Evolutionary conservation across 2,113 vertebrate genomes (phyloP), one percentile per base, ranked within the genome.

Genomic region (Bostrychus sinensis): DNA sequence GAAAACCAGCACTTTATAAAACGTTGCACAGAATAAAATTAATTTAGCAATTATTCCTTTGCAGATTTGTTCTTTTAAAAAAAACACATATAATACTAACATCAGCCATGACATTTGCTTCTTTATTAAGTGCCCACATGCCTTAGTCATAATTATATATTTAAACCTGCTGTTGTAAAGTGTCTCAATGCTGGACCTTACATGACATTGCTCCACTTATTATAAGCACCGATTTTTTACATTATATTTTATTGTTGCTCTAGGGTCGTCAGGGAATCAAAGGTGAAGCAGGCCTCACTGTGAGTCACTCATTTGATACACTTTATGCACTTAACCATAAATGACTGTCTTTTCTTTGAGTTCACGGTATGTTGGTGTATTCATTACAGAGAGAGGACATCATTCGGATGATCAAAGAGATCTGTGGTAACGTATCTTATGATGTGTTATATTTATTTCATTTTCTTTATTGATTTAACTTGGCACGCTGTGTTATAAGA

Each of bases 321-420:
- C 32, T 20, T 43, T 25, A 37, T 4, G 5, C 23, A 34, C 7
- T 16, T 41, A 34, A 9, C 9, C 14, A 38, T 48, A n/a, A 14
- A 1, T 28, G 48, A 13, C 3, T 38, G 25, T 2, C 17, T 62
- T 10, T 13, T 37, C 42, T 67, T 38, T 54, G 1, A 11, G 23
- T 56, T 76, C 37, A 58, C 23, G 11, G 34, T 66, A 16, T 62
- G 16, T 66, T 43, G 17, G 5, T 79, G 56, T 70, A 13, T 77
- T 59, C 0, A 11, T 90, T 82, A 75, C 88, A 95, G 94, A 95
- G 90, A 87, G 94, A 96, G 86, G 94, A 95, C 81, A 88, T 96
- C 66, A 93, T 95, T 84, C 94, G 92, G 77, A 85, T 95, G 92
- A 94, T 95, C 81, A 95, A 92, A 84, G 93, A 95, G 82, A 95